Percentiles rank a stretch among this genome's conserved stretches.
Conservation (phyloP, 2,113 vertebrate species). For the Epinephelus cyanopodus region DNA sequence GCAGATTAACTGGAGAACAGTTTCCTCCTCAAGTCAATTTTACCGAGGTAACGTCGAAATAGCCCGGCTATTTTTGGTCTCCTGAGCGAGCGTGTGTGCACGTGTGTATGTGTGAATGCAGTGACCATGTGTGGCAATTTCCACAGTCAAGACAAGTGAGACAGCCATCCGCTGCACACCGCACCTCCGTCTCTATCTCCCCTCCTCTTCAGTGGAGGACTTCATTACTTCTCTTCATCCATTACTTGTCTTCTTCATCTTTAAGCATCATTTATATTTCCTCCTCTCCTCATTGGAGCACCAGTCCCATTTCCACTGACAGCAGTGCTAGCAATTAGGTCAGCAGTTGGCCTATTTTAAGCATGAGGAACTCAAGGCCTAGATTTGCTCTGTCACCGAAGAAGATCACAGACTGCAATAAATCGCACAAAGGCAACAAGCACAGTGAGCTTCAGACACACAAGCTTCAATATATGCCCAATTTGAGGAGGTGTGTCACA, state of each 20-base stretch:
- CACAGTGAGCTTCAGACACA: constrained; percentile 7
- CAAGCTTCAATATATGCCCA: neutral
- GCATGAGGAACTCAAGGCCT: constrained; percentile 52
- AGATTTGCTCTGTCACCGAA: constrained; percentile 55
- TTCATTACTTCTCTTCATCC: constrained; percentile 26
- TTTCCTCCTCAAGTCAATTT: constrained; percentile 52
- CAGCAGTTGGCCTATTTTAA: constrained; percentile 79
- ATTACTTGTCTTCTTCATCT: constrained; percentile 28
- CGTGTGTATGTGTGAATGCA: constrained; percentile 8
- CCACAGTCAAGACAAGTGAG: constrained; percentile 23
- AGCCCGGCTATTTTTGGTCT: constrained; percentile 38
- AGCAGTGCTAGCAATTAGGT: constrained; percentile 79
- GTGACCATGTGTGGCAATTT: constrained; percentile 27
- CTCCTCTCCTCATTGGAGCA: constrained; percentile 29
- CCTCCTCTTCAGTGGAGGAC: constrained; percentile 9
- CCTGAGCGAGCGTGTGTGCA: constrained; percentile 6
- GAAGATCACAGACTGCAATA: constrained; percentile 55
- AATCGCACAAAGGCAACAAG: constrained; percentile 20
- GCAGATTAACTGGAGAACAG: constrained; percentile 25
- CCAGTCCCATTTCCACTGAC: constrained; percentile 64
- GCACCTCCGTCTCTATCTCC: constrained; percentile 24
- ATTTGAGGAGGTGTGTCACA: constrained; percentile 7
- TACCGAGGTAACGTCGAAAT: constrained; percentile 8
- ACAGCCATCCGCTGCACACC: constrained; percentile 26
- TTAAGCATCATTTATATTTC: constrained; percentile 28